Conservation (phyloP, 1,140 invertebrate species). For the Platyura marginata region DNA sequence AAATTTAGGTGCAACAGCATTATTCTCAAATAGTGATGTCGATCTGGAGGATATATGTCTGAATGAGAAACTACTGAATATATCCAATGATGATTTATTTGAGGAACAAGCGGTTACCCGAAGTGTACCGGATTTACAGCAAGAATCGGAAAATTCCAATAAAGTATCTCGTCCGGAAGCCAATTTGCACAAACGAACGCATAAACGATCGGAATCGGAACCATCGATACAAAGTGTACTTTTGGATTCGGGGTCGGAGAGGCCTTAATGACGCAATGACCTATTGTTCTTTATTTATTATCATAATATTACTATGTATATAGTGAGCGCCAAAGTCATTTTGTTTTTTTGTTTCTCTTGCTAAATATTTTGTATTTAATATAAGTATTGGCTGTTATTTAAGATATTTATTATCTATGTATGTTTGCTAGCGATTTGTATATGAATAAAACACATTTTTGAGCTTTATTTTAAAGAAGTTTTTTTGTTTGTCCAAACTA, state of each 20-base stretch:
- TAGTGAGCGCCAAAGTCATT: too few species aligned
- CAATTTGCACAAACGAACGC: conserved; percentile 12
- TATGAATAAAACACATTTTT: too few species aligned
- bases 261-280: too few species aligned
- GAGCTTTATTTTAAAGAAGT: too few species aligned
- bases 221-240: conserved; percentile 11
- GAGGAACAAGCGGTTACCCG: conserved; percentile 18
- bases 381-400: too few species aligned
- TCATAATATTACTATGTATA: too few species aligned
- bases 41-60: conserved; percentile 60
- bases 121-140: conserved; percentile 23
- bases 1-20: conserved; percentile 43
- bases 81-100: conserved; percentile 21
- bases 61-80: conserved; percentile 45
- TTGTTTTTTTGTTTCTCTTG: too few species aligned
- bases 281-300: too few species aligned
- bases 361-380: too few species aligned
- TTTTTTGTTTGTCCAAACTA: too few species aligned
- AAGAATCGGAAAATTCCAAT: conserved; percentile 4
- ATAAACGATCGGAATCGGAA: conserved; percentile 26
- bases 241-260: background rate
- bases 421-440: too few species aligned
- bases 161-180: conserved; percentile 1
- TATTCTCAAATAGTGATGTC: conserved; percentile 81
- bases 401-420: too few species aligned